Conservation (phyloP, 2,888 invertebrate genomes). For the Metopia argyrocephala region DNA sequence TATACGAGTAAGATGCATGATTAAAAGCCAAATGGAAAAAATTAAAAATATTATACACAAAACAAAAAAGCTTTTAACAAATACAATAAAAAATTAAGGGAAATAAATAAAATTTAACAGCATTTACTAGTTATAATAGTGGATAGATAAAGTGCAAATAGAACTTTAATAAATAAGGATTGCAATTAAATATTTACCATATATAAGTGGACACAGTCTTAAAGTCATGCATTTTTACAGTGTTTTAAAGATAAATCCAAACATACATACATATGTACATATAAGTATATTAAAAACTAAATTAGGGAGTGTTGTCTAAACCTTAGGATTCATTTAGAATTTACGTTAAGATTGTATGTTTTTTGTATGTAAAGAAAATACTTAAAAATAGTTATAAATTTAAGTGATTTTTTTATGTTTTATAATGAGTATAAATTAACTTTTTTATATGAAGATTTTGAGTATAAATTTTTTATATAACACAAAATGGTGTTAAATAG, state of each 20-base stretch:
- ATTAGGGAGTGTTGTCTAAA: constrained; percentile 25
- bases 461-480: no score
- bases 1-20: constrained; percentile 33
- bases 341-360: no score
- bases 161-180: constrained; percentile 24
- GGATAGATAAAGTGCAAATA: constrained; percentile 20
- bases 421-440: neutral
- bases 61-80: neutral
- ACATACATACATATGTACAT: neutral
- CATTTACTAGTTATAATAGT: neutral
- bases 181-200: constrained; percentile 20
- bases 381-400: no score
- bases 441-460: neutral
- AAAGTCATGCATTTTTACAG: constrained; percentile 25
- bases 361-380: no score
- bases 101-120: neutral
- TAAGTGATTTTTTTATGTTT: neutral
- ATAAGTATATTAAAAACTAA: neutral
- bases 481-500: no score
- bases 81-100: constrained; percentile 1
- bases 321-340: no score
- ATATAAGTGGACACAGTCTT: constrained; percentile 3
- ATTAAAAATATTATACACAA: neutral
- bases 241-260: neutral
- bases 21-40: constrained; percentile 14